Percentiles rank a stretch among this genome's conserved stretches.
These are phyloP conservation scores for Ptiloglossa arizonensis DNA, from an alignment of 1,140 invertebrate genomes.

Conservation along the genomic window DNA sequence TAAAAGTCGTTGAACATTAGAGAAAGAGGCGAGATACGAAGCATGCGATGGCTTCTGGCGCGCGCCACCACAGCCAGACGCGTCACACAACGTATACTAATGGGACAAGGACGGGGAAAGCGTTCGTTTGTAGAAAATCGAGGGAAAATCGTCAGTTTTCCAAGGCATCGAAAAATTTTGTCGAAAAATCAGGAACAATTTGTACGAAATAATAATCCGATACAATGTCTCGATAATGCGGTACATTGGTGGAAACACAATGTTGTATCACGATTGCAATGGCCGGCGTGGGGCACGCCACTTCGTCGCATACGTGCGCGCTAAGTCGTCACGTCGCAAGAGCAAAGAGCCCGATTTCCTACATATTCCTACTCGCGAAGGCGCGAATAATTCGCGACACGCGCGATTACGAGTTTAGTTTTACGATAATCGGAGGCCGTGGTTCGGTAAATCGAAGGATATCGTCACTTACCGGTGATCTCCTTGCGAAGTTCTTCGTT, in stretches of 20 bases:
- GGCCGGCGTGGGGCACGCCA: constrained; percentile 79
- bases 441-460: constrained; percentile 75
- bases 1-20: constrained; percentile 40
- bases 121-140: constrained; percentile 43
- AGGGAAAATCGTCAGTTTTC: constrained; percentile 39
- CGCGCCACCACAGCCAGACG: constrained; percentile 65
- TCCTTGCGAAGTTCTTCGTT: constrained; percentile 87
- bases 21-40: constrained; percentile 50
- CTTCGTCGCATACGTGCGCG: constrained; percentile 70
- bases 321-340: constrained; percentile 73
- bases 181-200: constrained; percentile 54
- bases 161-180: constrained; percentile 47
- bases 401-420: constrained; percentile 62
- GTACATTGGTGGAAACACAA: constrained; percentile 62
- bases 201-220: constrained; percentile 14
- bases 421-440: constrained; percentile 38
- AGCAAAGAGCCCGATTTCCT: constrained; percentile 81
- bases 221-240: background rate
- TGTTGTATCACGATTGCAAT: constrained; percentile 66
- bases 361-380: constrained; percentile 71
- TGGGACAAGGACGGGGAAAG: constrained; percentile 47
- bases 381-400: constrained; percentile 65
- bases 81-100: constrained; percentile 56
- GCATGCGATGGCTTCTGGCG: constrained; percentile 59
- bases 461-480: constrained; percentile 85